Evolutionary conservation across 2,113 vertebrate species (phyloP), one percentile per base, ranked within the genome.

Genomic region (Gasterosteus aculeatus): DNA sequence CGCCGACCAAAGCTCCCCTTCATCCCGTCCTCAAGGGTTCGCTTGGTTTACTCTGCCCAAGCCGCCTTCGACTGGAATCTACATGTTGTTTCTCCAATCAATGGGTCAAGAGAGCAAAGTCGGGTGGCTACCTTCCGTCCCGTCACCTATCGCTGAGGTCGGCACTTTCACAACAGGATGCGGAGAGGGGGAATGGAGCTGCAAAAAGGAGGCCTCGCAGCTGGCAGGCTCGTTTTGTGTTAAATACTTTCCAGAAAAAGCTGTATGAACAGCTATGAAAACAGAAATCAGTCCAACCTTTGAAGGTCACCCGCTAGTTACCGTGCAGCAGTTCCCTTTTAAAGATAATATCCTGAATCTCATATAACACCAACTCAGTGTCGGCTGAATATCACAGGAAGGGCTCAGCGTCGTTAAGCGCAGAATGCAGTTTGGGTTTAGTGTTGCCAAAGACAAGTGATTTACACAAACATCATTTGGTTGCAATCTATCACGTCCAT

Each of bases 241-340:
- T 76, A 85, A 26, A 88, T 85, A 69, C 46, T 66, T 75, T 83
- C 53, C 85, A 86, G 84, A 75, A 83, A 65, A 74, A 82, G 71
- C 87, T 5, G 9, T 71, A 53, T 38, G 88, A 87, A 64, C 89
- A 88, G 87, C 88, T 92, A 84, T 86, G 82, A 92, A 92, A 92
- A 93, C 83, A 90, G 65, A 85, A 71, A 56, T 78, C 26, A 11
- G 72, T 74, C 68, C 76, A 71, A 66, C 76, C 33, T 69, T 57
- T 86, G 80, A 86, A 88, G 87, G 81, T 86, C 81, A 88, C 67
- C 26, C 4, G 42, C 75, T 78, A 54, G 69, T 67, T 58, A 58
- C 59, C 4, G 77, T 56, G 78, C 51, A 67, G 72, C 47, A 73
- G 42, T 64, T 85, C 68, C 68, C 42, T 38, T 59, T 46, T 31